phyloP scores from a whole-genome alignment of 2,113 vertebrate genomes.

The Pyrgilauda ruficollis region DNA sequence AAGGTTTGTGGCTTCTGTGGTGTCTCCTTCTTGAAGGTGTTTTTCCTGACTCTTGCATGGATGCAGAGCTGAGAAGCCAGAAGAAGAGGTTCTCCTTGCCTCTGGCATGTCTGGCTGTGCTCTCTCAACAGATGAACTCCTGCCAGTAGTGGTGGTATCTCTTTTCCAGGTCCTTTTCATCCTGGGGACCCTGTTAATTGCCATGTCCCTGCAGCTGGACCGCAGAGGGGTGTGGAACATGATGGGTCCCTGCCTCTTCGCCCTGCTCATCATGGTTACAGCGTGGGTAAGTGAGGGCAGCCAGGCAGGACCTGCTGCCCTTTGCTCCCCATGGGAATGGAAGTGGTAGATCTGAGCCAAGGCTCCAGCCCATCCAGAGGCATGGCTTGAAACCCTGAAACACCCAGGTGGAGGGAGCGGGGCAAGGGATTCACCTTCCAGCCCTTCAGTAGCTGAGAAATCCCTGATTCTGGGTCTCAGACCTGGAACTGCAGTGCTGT shows the following conservation, averaged over 20 bases:
- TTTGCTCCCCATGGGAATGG: not conserved
- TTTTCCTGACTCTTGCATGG: not conserved
- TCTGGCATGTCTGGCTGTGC: not conserved
- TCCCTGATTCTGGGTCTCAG: not conserved
- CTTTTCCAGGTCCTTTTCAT: conserved; percentile 83
- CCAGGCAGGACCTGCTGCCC: not conserved
- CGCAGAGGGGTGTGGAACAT: conserved; percentile 94
- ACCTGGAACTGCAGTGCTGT: not conserved
- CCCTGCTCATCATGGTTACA: conserved; percentile 81
- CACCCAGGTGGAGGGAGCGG: not conserved
- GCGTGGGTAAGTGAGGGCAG: conserved; percentile 83
- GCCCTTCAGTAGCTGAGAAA: not conserved
- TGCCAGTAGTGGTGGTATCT: not conserved
- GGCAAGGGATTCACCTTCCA: not conserved
- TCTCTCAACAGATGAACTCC: not conserved
- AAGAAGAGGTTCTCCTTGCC: not conserved
- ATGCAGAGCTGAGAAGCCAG: not conserved
- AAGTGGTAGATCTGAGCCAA: not conserved
- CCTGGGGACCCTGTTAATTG: conserved; percentile 86
- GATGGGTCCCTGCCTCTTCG: conserved; percentile 90
- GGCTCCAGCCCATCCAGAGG: not conserved
- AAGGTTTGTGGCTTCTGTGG: not conserved
- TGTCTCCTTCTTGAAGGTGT: not conserved
- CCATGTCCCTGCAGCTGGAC: conserved; percentile 94
- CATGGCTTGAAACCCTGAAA: not conserved